phyloP scores from a whole-genome alignment of 2,888 invertebrate species.

The Archaeoteleia sp. region DNA sequence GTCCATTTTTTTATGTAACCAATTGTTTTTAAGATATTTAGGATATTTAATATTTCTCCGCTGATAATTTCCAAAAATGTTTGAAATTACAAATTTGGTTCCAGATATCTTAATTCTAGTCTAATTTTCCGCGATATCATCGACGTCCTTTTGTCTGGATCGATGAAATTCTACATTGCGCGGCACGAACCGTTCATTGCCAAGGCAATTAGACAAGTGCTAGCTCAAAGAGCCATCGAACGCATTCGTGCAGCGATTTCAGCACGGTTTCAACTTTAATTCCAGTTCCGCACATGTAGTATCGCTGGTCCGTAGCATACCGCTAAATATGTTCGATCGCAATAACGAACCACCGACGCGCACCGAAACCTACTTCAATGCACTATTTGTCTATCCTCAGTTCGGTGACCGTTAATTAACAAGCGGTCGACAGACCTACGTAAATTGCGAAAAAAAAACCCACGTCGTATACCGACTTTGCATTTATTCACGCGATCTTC shows the following conservation, averaged over 20 bases:
- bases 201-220: slow-evolving; percentile 54
- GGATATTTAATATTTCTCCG: too few species aligned
- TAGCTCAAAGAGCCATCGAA: slow-evolving; percentile 53
- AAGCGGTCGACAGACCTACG: slow-evolving; percentile 38
- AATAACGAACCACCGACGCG: slow-evolving; percentile 37
- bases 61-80: too few species aligned
- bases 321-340: slow-evolving; percentile 55
- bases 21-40: too few species aligned
- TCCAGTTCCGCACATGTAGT: slow-evolving; percentile 48
- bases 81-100: too few species aligned
- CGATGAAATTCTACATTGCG: slow-evolving; percentile 42
- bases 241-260: slow-evolving; percentile 51
- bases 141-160: slow-evolving; percentile 43
- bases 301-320: slow-evolving; percentile 36
- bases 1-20: too few species aligned
- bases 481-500: slow-evolving; percentile 27
- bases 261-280: slow-evolving; percentile 49
- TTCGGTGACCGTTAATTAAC: slow-evolving; percentile 59
- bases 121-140: too few species aligned
- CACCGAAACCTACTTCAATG: slow-evolving; percentile 40
- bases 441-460: slow-evolving; percentile 42
- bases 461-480: slow-evolving; percentile 5
- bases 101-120: too few species aligned
- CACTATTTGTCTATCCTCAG: slow-evolving; percentile 56
- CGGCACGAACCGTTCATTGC: slow-evolving; percentile 45